Evolutionary conservation across 1,140 invertebrate species (phyloP).

Genomic region (Andrena cerasifolii): DNA sequence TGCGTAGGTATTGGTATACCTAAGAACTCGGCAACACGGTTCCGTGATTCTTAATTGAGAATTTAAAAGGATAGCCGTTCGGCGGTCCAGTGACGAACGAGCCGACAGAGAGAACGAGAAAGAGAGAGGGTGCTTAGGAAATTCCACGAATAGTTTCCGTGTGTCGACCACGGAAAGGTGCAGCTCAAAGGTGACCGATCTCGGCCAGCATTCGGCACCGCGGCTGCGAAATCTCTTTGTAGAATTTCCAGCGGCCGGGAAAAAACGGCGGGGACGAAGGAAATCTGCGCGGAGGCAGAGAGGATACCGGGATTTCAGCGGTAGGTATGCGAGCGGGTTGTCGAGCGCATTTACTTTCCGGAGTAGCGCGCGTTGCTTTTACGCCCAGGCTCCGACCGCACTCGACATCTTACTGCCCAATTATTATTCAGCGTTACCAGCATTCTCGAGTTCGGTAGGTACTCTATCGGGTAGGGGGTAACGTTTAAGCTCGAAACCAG

Average conservation of each 20-base stretch:
- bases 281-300: background rate
- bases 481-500: constrained; percentile 12
- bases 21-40: too few relatives aligned
- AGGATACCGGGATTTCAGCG: background rate
- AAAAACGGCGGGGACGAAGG: background rate
- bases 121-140: constrained; percentile 9
- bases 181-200: background rate
- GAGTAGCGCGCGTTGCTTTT: background rate
- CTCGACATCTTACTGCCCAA: constrained; percentile 53
- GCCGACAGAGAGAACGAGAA: background rate
- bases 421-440: constrained; percentile 55
- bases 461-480: constrained; percentile 5
- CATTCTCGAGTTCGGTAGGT: constrained; percentile 27
- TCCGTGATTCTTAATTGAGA: constrained; percentile 38
- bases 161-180: background rate
- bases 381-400: background rate
- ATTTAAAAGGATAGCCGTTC: constrained; percentile 13
- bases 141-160: constrained; percentile 15
- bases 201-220: background rate
- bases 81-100: constrained; percentile 13
- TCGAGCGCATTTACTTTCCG: constrained; percentile 33
- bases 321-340: background rate
- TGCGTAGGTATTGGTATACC: too few relatives aligned
- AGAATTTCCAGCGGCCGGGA: background rate
- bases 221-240: background rate